These are phyloP conservation scores for Drosophila lini DNA, from an alignment of 1,140 invertebrate genomes.

Conservation along the genomic window DNA sequence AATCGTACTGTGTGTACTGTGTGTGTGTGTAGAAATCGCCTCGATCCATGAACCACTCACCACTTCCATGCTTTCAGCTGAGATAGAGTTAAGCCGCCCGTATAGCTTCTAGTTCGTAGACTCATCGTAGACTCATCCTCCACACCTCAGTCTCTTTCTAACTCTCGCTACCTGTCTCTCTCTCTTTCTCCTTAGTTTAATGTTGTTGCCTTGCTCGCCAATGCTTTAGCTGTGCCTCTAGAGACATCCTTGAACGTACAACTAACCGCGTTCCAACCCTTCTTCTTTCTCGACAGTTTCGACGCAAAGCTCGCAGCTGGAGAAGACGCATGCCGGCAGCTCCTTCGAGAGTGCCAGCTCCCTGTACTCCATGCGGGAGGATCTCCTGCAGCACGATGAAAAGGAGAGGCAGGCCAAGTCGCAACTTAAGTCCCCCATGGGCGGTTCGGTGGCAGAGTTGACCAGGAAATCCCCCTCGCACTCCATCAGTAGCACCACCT, in stretches of 20 bases:
- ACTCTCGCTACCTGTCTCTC: conserved; percentile 37
- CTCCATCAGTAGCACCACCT: conserved; percentile 87
- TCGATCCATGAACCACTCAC: conserved; percentile 23
- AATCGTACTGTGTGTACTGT: conserved; percentile 40
- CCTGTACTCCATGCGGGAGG: conserved; percentile 90
- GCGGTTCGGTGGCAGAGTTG: conserved; percentile 63
- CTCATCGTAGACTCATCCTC: conserved; percentile 37
- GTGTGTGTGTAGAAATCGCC: conserved; percentile 47
- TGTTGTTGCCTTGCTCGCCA: conserved; percentile 80
- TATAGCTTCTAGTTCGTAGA: conserved; percentile 36
- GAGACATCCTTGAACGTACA: not conserved
- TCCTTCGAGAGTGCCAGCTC: conserved; percentile 93
- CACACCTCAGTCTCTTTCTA: conserved; percentile 41
- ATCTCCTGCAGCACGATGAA: conserved; percentile 85
- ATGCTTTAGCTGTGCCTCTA: conserved; percentile 64
- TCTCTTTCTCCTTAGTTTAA: conserved; percentile 60
- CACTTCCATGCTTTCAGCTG: conserved; percentile 17
- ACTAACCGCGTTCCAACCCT: not conserved
- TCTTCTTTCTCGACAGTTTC: conserved; percentile 62
- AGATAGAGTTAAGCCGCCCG: conserved; percentile 18
- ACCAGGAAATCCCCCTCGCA: conserved; percentile 79
- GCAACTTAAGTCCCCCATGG: conserved; percentile 59
- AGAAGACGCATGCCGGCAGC: conserved; percentile 88
- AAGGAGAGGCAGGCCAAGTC: conserved; percentile 36
- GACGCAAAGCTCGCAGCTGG: conserved; percentile 85